A percentile compares a stretch with the other conserved stretches of the same genome.
These are phyloP conservation scores for Glaucomys volans DNA, from an alignment of 2,113 vertebrate species.

Conservation along the genomic window DNA sequence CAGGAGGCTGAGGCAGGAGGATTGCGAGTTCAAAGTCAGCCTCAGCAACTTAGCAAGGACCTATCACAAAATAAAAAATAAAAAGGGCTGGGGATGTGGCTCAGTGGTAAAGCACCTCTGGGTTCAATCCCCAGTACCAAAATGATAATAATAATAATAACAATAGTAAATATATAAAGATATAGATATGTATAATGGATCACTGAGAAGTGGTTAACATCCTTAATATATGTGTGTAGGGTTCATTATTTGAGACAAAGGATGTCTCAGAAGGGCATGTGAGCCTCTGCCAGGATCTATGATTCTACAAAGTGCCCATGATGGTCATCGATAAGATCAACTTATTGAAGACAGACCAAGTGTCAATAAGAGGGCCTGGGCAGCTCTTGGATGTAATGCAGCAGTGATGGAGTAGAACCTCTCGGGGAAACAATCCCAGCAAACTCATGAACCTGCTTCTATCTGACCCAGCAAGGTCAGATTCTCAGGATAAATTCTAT, in stretches of 20 bases:
- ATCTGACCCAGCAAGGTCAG: neutral
- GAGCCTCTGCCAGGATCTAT: neutral
- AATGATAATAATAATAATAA: too few relatives aligned
- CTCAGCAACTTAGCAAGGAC: too few relatives aligned
- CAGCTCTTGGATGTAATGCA: neutral
- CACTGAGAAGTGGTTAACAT: neutral
- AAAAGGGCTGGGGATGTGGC: too few relatives aligned
- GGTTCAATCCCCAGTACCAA: too few relatives aligned
- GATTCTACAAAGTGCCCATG: neutral
- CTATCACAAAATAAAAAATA: too few relatives aligned
- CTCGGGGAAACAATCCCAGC: neutral
- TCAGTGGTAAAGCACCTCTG: too few relatives aligned
- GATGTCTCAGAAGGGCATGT: neutral
- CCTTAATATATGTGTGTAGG: neutral
- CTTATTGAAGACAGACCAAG: neutral
- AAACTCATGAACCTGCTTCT: neutral
- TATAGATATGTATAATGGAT: neutral
- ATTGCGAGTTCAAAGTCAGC: too few relatives aligned
- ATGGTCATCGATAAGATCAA: neutral
- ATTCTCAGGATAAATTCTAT: conserved; percentile 32
- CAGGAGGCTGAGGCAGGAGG: too few relatives aligned
- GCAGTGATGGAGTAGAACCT: neutral
- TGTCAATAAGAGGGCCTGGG: neutral
- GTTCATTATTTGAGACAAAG: neutral
- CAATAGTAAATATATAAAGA: too few relatives aligned